Conservation (phyloP, 2,113 vertebrate genomes). For the Tretioscincus oriximinensis region DNA sequence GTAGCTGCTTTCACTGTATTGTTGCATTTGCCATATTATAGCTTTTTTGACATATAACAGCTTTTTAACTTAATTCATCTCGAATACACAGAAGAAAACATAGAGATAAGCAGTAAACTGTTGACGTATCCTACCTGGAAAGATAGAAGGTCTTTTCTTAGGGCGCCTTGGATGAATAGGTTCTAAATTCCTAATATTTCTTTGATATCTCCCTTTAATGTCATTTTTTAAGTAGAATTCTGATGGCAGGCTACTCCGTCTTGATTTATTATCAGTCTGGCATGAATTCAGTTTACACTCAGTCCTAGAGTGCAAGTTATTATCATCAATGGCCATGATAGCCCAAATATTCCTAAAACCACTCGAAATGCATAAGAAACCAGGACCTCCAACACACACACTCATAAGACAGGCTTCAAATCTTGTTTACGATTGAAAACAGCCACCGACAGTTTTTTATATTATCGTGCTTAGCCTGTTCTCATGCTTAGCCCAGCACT, state of each 20-base stretch:
- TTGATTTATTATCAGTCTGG: conserved; percentile 71
- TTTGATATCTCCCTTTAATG: conserved; percentile 81
- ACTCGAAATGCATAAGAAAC: background rate
- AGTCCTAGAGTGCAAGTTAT: conserved; percentile 72
- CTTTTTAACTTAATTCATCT: conserved; percentile 10
- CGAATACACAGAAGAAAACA: background rate
- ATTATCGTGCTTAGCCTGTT: conserved; percentile 70
- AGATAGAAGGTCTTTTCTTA: conserved; percentile 90
- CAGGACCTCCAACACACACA: background rate
- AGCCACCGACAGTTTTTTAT: conserved; percentile 49
- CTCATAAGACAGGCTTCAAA: conserved; percentile 1
- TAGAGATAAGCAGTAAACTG: conserved; percentile 7
- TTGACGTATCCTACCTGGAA: conserved; percentile 85
- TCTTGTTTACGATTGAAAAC: conserved; percentile 3
- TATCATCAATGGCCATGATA: conserved; percentile 83
- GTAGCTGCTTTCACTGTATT: background rate
- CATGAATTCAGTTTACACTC: conserved; percentile 71
- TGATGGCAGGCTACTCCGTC: conserved; percentile 78
- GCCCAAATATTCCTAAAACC: conserved; percentile 9
- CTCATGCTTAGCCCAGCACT: conserved; percentile 72
- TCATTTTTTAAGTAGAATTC: conserved; percentile 81
- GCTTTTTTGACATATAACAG: background rate
- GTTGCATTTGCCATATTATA: background rate
- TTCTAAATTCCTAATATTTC: conserved; percentile 75
- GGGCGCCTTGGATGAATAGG: conserved; percentile 79